These are phyloP conservation scores for Gymnothorax reevesii DNA, from an alignment of 2,797 vertebrate genomes.

Conservation along the genomic window DNA sequence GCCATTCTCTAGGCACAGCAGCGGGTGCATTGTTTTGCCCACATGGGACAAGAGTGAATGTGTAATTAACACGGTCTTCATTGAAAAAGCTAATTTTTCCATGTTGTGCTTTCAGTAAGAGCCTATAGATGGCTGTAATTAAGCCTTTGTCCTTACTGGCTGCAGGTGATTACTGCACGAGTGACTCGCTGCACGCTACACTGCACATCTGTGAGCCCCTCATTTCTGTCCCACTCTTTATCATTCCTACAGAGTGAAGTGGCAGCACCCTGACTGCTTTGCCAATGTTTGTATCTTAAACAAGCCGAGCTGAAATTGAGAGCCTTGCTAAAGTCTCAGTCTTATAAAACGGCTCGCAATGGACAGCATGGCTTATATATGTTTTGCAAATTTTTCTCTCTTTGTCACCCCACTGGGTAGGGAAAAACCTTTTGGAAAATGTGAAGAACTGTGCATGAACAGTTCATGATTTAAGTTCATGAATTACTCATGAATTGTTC, in stretches of 20 bases:
- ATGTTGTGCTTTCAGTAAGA: not conserved
- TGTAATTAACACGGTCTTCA: not conserved
- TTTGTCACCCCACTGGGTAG: too few relatives aligned
- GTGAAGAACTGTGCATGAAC: too few relatives aligned
- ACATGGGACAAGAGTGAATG: not conserved
- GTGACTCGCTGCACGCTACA: not conserved
- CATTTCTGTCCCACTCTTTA: not conserved
- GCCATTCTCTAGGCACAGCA: not conserved
- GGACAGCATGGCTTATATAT: too few relatives aligned
- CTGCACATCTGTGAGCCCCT: not conserved
- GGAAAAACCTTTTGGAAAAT: too few relatives aligned
- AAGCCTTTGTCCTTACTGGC: not conserved
- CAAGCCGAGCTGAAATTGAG: not conserved
- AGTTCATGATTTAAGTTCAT: too few relatives aligned
- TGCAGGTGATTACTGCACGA: not conserved
- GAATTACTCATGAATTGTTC: too few relatives aligned
- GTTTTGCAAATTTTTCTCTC: too few relatives aligned
- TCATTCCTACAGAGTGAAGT: not conserved
- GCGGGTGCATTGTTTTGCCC: not conserved
- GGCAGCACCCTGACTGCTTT: not conserved
- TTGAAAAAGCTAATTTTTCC: not conserved
- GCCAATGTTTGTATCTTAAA: not conserved
- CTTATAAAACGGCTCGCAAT: not conserved
- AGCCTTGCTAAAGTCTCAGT: not conserved
- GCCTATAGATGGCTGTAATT: slow-evolving; percentile 5